Conservation (phyloP, 2,888 invertebrate species). For the Ochlodes sylvanus region DNA sequence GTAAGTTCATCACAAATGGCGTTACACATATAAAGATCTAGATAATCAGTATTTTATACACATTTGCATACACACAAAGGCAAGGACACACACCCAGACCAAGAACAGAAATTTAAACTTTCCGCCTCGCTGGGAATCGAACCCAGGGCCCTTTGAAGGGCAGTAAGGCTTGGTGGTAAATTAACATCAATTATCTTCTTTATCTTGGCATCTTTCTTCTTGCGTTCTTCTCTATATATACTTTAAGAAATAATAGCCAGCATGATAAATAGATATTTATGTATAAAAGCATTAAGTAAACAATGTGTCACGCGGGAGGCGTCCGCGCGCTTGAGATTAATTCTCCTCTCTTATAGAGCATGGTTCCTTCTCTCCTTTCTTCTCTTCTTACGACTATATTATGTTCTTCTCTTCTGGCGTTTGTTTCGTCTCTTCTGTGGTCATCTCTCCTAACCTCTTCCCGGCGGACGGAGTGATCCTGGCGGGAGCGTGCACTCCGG, state of each 20-base stretch:
- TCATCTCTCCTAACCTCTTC: constrained; percentile 49
- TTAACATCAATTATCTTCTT: too few species aligned
- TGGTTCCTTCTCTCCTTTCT: constrained; percentile 60
- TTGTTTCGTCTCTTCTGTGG: constrained; percentile 51
- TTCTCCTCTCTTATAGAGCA: constrained; percentile 92
- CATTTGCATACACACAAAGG: too few species aligned
- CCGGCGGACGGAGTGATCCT: constrained; percentile 43
- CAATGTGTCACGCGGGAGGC: constrained; percentile 71
- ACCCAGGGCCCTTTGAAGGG: too few species aligned
- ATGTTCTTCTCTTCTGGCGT: constrained; percentile 76
- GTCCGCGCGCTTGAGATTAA: constrained; percentile 91
- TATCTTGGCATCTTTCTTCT: neutral
- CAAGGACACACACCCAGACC: too few species aligned
- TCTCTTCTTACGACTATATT: constrained; percentile 47
- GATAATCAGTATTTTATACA: too few species aligned
- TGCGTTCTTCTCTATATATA: too few species aligned
- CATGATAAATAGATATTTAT: constrained; percentile 80
- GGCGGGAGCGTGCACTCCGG: constrained; percentile 61
- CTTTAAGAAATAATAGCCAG: constrained; percentile 51
- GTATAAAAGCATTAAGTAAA: constrained; percentile 70
- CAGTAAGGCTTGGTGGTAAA: too few species aligned
- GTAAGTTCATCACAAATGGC: too few species aligned
- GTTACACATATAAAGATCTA: too few species aligned
- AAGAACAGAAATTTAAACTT: too few species aligned
- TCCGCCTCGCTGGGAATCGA: too few species aligned